phyloP scores from a whole-genome alignment of 1,140 invertebrate species.

The Lucilia cuprina region DNA sequence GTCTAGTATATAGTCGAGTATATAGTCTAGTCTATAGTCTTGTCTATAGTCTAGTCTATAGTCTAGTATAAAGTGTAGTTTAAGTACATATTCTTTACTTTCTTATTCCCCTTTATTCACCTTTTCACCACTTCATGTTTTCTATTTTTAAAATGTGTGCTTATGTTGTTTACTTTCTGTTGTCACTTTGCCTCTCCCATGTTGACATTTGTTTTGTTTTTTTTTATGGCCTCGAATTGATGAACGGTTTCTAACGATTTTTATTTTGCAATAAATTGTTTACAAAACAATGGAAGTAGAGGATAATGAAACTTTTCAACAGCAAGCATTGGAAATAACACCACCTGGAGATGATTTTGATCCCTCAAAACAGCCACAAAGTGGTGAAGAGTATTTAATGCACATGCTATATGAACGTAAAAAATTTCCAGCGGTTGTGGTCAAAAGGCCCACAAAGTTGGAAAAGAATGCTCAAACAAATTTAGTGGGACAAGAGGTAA shows the following conservation, averaged over 20 bases:
- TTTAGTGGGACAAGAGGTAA: constrained; percentile 24
- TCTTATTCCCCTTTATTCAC: too few relatives aligned
- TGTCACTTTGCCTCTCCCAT: neutral
- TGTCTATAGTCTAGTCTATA: too few relatives aligned
- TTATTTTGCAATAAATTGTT: neutral
- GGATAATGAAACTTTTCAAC: constrained; percentile 50
- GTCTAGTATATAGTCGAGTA: too few relatives aligned
- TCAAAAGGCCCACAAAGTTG: constrained; percentile 44
- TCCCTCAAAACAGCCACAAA: constrained; percentile 49
- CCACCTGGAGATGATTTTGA: constrained; percentile 53
- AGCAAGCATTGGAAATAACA: constrained; percentile 53
- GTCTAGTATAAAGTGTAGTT: too few relatives aligned
- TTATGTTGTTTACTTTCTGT: neutral
- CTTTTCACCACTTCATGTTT: too few relatives aligned
- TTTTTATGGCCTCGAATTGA: neutral
- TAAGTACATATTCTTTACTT: too few relatives aligned
- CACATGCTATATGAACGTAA: constrained; percentile 58
- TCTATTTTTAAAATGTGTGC: neutral
- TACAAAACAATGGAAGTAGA: constrained; percentile 12
- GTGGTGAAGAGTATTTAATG: constrained; percentile 55
- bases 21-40: too few relatives aligned
- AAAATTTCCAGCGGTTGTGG: constrained; percentile 53
- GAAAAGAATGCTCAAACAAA: neutral
- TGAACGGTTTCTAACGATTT: neutral
- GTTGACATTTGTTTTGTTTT: neutral